Evolutionary conservation across 1,140 invertebrate species (phyloP).

Genomic region (Drosophila pseudoobscura): DNA sequence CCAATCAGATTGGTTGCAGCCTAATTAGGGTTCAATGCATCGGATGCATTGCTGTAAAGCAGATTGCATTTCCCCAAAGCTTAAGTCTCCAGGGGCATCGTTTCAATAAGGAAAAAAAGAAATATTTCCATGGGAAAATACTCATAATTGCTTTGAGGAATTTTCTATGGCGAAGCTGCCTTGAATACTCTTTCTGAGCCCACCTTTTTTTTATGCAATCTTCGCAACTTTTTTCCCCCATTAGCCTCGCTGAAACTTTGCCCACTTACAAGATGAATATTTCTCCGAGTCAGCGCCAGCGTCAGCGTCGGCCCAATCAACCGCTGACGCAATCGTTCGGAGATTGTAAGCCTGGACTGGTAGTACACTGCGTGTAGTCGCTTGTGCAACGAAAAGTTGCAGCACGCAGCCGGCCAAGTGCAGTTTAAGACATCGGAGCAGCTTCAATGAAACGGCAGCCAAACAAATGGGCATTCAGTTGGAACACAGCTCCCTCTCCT

Average conservation of each 20-base stretch:
- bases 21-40: slow-evolving; percentile 8
- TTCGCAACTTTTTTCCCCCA: not conserved
- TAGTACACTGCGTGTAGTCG: not conserved
- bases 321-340: slow-evolving; percentile 11
- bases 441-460: slow-evolving; percentile 54
- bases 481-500: not conserved
- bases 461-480: slow-evolving; percentile 51
- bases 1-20: slow-evolving; percentile 18
- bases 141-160: no score
- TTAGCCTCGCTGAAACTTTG: not conserved
- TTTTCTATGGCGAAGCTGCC: no score
- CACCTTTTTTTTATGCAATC: not conserved
- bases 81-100: no score
- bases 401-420: slow-evolving; percentile 12
- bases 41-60: not conserved
- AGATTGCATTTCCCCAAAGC: no score
- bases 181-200: no score
- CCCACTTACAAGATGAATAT: slow-evolving; percentile 6
- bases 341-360: slow-evolving; percentile 3
- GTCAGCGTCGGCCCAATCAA: slow-evolving; percentile 12
- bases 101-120: no score
- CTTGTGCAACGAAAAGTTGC: slow-evolving; percentile 13
- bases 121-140: no score
- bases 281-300: slow-evolving; percentile 15
- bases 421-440: slow-evolving; percentile 24